phyloP scores from a whole-genome alignment of 2,113 vertebrate genomes.

The Otus sunia region DNA sequence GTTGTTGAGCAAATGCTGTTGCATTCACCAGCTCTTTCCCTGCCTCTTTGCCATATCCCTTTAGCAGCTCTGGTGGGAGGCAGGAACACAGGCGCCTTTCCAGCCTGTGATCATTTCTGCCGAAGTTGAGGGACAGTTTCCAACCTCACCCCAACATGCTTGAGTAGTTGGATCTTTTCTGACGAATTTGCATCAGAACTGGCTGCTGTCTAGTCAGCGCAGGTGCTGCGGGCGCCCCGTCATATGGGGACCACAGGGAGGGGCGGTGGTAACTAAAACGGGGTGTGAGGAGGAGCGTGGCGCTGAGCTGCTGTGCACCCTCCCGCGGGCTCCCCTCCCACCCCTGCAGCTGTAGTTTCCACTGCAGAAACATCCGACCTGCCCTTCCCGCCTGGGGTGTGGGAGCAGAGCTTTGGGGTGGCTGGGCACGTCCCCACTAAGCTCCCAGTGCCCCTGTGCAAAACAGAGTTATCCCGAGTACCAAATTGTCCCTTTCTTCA shows the following conservation, averaged over 20 bases:
- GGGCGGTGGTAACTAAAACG: neutral
- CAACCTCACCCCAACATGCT: neutral
- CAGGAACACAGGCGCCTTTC: neutral
- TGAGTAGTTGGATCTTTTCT: neutral
- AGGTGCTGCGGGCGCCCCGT: neutral
- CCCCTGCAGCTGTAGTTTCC: neutral
- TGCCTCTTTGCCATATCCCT: neutral
- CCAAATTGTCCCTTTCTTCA: accelerated
- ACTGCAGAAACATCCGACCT: neutral
- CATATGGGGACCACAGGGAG: neutral
- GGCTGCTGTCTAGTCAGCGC: neutral
- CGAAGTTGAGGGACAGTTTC: neutral
- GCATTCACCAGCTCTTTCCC: neutral
- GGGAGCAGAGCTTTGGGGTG: neutral
- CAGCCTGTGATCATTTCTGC: neutral
- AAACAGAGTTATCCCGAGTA: neutral
- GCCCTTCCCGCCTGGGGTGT: neutral
- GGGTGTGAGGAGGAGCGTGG: neutral
- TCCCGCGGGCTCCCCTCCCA: neutral
- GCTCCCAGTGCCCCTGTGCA: neutral
- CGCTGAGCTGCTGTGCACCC: neutral
- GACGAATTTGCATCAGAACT: neutral
- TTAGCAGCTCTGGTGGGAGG: neutral
- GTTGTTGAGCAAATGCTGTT: neutral
- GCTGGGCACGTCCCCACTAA: neutral